Base-by-base conservation (phyloP, 2,797 vertebrate species). In the Sebastes dallii region DNA sequence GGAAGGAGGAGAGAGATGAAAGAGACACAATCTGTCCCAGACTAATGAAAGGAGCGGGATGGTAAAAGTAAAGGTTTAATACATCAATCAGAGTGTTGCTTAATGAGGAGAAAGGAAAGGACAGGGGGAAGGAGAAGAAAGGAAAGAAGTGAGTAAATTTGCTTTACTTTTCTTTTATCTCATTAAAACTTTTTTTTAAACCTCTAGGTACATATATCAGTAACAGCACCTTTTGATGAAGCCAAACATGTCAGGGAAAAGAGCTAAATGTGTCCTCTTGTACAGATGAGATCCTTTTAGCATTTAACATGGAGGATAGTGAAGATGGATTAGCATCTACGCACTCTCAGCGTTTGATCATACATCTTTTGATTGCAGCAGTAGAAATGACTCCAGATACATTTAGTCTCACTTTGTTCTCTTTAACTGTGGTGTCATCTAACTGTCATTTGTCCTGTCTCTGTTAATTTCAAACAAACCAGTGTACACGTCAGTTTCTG, bases 1-100 rank as follows among this genome's bases (percentile, higher is more conserved):
- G 54, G 29, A 12, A 66, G 76, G 52, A 77, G 77, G 36, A 62
- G 60, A 13, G 56, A 72, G 75, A 88, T 88, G 81, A 86, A 87
- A 88, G 78, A 68, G 77, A 81, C 81, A 74, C 81, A 80, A 80
- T 81, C 79, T 79, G 79, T 81, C 68, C 75, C 50, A 14, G 58
- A 74, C 81, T 80, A 75, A 88, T 86, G 85, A 87, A 86, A 79
- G 78, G 50, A 83, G 82, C n/a, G 4, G 12, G 66, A 59, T 20
- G 70, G 75, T 64, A 39, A 85, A 86, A 89, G 83, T 65, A 86
- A 88, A 88, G 85, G 77, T 91, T 88, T 87, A 84, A 91, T 76
- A 79, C 84, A 89, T 90, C 91, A 90, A 79, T 88, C 36, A 55
- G 75, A 77, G 13, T 3, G 58, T 6, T 55, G 78, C 81, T 84